Evolutionary conservation across 2,888 invertebrate genomes (phyloP), one percentile per base, ranked within the genome.

Genomic region (Papilio protenor): DNA sequence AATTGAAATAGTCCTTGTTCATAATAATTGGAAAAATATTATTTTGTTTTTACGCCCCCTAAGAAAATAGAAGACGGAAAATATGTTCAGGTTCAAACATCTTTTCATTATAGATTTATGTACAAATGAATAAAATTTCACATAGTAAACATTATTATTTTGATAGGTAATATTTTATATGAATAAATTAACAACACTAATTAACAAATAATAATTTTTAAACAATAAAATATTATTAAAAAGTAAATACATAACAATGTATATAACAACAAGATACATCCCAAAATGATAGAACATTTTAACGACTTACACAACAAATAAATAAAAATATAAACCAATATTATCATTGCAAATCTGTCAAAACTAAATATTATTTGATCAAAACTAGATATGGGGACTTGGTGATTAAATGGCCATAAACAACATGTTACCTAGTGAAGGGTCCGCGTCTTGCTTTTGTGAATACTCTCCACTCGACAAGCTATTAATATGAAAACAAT

Each of bases 401-500:
- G 81, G 81, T 87, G 87, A 89, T 88, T 88, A 87, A 88, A 88
- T 88, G 86, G 87, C 85, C 84, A 87, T 87, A 86, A 88, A 85
- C 85, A 90, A 84, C 85, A 85, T 85, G 90, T 86, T 88, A 85
- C 85, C 83, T 82, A 84, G 84, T 82, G 85, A 85, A 87, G 90
- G 84, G 84, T 82, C 66, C 81, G 81, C 81, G 83, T 82, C 82
- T 84, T 81, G 84, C 85, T 85, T 92, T 91, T 92, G 89, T 91
- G 86, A 86, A 85, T 83, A 86, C 88, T 92, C 91, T 91, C 92
- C 87, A 92, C 93, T 91, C 92, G 87, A 92, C 93, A 92, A 92
- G 89, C 92, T 93, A 92, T 93, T 93, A 94, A 94, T 94, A 92
- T 88, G 92, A 94, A 94, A 94, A 94, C 94, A 94, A 94, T 94